These are phyloP conservation scores for Cecidostiba fungosa DNA, from an alignment of 2,888 invertebrate species.

Conservation along the genomic window DNA sequence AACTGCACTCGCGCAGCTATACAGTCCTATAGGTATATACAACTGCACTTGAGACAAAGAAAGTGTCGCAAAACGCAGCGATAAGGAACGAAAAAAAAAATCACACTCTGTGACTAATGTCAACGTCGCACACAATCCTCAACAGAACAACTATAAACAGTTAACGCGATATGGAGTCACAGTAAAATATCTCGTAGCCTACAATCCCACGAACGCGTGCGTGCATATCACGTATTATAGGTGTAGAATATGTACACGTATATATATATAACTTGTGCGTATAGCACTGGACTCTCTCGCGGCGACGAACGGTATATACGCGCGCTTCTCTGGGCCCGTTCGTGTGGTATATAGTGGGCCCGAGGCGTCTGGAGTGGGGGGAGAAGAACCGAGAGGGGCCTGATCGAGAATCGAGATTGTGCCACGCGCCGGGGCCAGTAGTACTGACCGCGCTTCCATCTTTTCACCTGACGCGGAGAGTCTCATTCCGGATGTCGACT, in stretches of 20 bases:
- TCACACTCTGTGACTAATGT: neutral
- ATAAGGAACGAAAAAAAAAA: neutral
- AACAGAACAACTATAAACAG: neutral
- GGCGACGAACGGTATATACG: slow-evolving; percentile 33
- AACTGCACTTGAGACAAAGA: neutral
- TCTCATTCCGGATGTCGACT: neutral
- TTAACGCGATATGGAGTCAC: neutral
- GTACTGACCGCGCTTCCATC: neutral
- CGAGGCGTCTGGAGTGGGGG: neutral
- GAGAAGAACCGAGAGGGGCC: neutral
- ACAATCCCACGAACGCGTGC: neutral
- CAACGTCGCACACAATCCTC: neutral
- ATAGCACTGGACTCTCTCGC: neutral
- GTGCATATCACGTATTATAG: neutral
- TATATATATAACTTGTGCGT: neutral
- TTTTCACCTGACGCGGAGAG: neutral
- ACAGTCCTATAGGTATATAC: too few species aligned
- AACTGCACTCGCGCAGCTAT: too few species aligned
- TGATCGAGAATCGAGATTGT: slow-evolving; percentile 28
- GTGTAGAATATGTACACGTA: neutral
- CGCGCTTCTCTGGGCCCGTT: neutral
- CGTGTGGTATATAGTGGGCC: neutral
- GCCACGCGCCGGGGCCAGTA: slow-evolving; percentile 20
- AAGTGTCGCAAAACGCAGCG: neutral
- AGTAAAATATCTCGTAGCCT: neutral